Evolutionary conservation across 2,888 invertebrate genomes (phyloP).

Genomic region (Brachyptera putata): DNA sequence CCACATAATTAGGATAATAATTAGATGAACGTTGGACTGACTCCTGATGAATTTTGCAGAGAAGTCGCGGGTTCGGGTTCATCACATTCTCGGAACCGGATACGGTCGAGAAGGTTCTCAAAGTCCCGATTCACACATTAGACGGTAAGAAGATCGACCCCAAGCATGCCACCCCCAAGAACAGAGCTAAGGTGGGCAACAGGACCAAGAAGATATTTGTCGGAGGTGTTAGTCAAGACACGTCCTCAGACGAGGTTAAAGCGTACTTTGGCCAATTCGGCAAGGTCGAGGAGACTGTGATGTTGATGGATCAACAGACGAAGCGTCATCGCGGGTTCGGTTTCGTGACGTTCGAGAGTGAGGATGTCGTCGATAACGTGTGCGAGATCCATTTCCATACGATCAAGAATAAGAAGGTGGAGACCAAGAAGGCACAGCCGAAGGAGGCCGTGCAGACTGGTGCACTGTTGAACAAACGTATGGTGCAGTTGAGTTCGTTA

Average conservation of each 20-base stretch:
- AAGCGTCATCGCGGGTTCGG: constrained; percentile 88
- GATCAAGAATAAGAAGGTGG: constrained; percentile 86
- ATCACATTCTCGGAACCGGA: constrained; percentile 89
- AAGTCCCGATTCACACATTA: constrained; percentile 76
- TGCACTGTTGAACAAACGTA: constrained; percentile 62
- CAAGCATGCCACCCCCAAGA: constrained; percentile 89
- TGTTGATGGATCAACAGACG: constrained; percentile 92
- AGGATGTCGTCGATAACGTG: constrained; percentile 88
- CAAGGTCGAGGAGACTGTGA: constrained; percentile 84
- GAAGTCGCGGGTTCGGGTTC: constrained; percentile 91
- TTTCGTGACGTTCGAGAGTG: constrained; percentile 87
- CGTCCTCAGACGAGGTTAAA: constrained; percentile 85
- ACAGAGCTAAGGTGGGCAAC: constrained; percentile 77
- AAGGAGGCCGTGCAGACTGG: constrained; percentile 80
- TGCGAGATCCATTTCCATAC: constrained; percentile 92
- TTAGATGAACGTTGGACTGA: no score
- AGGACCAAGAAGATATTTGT: constrained; percentile 91
- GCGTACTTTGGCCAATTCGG: constrained; percentile 88
- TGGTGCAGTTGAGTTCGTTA: constrained; percentile 49
- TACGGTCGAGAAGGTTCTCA: constrained; percentile 86
- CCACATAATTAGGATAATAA: no score
- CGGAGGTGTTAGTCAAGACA: constrained; percentile 88
- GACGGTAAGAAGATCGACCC: constrained; percentile 94
- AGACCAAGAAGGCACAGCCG: constrained; percentile 89
- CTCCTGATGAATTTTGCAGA: constrained; percentile 63